Conservation (phyloP, 2,113 vertebrate species). For the Nerophis lumbriciformis region DNA sequence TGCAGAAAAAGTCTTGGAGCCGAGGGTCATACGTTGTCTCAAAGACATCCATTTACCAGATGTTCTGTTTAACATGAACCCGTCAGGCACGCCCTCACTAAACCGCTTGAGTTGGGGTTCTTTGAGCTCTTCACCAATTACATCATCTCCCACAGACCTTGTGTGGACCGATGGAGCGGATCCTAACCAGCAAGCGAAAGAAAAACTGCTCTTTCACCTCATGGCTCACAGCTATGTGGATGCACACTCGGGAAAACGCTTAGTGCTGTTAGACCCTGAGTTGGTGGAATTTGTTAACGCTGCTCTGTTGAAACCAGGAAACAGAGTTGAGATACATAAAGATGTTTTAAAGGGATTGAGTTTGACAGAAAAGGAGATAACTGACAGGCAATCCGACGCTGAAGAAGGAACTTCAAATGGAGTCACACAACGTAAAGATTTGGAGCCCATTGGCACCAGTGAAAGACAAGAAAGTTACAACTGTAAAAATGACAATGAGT, state of each 20-base stretch:
- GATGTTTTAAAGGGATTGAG: neutral
- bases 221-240: slow-evolving; percentile 88
- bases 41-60: slow-evolving; percentile 76
- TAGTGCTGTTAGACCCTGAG: slow-evolving; percentile 80
- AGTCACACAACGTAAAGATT: neutral
- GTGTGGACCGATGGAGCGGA: slow-evolving; percentile 24
- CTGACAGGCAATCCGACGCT: slow-evolving; percentile 7
- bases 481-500: neutral
- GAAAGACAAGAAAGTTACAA: slow-evolving; percentile 6
- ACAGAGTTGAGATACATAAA: slow-evolving; percentile 8
- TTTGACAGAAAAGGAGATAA: slow-evolving; percentile 13
- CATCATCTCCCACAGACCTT: slow-evolving; percentile 25
- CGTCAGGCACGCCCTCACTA: slow-evolving; percentile 54
- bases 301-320: slow-evolving; percentile 10
- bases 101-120: slow-evolving; percentile 56
- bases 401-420: slow-evolving; percentile 7
- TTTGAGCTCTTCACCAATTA: slow-evolving; percentile 50
- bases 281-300: slow-evolving; percentile 52
- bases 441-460: neutral
- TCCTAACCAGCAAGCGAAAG: slow-evolving; percentile 41
- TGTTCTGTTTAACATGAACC: slow-evolving; percentile 65
- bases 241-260: slow-evolving; percentile 75
- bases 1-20: slow-evolving; percentile 70
- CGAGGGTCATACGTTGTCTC: slow-evolving; percentile 64
- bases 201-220: slow-evolving; percentile 75